Evolutionary conservation across 1,140 invertebrate genomes (phyloP).

Genomic region (Plodia interpunctella): DNA sequence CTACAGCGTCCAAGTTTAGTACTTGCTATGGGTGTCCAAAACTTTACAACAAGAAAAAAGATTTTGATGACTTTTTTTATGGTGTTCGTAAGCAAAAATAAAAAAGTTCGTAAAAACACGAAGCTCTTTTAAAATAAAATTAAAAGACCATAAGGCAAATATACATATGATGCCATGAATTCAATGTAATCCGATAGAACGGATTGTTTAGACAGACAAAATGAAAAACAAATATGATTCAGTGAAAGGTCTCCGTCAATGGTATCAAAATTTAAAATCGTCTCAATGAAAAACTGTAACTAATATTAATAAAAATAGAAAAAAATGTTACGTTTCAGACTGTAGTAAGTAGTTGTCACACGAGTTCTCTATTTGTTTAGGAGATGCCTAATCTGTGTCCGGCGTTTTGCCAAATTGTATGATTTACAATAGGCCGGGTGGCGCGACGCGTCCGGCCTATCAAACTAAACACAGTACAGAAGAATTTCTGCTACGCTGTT

Average conservation of each 20-base stretch:
- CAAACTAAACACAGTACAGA: not conserved
- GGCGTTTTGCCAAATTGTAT: slow-evolving; percentile 62
- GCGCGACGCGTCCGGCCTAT: not conserved
- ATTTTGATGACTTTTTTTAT: too few species aligned
- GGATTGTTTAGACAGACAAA: too few species aligned
- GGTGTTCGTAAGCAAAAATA: too few species aligned
- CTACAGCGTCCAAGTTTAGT: not conserved
- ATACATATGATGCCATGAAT: too few species aligned
- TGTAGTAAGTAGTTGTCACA: slow-evolving; percentile 3
- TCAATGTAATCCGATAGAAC: too few species aligned
- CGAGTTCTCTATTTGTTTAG: slow-evolving; percentile 16
- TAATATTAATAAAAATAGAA: slow-evolving; percentile 3
- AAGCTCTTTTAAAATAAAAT: too few species aligned
- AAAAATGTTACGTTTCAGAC: not conserved
- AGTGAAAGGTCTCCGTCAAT: not conserved
- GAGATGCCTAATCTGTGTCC: slow-evolving; percentile 37
- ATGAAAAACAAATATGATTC: too few species aligned
- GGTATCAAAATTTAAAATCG: not conserved
- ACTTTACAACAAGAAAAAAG: not conserved
- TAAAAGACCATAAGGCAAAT: too few species aligned
- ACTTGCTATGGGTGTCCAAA: not conserved
- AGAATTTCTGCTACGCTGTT: not conserved
- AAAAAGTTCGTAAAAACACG: too few species aligned
- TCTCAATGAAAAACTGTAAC: not conserved
- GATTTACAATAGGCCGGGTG: slow-evolving; percentile 43